Evolutionary conservation across 30 jellyfish, hydroid and myxozoan species (phyloP).

Genomic region (Sanderia malayensis): DNA sequence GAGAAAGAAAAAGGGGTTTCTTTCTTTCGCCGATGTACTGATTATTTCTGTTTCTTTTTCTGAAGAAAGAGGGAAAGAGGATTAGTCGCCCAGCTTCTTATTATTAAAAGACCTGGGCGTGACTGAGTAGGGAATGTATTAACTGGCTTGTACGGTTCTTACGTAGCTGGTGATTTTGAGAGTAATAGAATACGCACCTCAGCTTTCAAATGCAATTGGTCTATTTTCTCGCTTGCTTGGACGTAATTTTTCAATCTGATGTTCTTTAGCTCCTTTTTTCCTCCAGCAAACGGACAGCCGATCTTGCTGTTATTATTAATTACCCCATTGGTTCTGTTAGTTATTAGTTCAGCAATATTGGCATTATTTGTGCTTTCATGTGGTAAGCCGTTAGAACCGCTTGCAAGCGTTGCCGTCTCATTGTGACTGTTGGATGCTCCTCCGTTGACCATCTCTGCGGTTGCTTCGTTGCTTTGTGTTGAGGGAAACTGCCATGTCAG

Average conservation of each 20-base stretch:
- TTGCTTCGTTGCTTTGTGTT: neutral
- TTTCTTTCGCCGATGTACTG: too few relatives aligned
- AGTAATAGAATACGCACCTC: constrained; percentile 23
- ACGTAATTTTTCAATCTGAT: constrained; percentile 64
- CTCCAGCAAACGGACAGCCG: constrained; percentile 58
- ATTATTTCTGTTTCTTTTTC: too few relatives aligned
- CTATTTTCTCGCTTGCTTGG: constrained; percentile 65
- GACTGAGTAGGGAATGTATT: too few relatives aligned
- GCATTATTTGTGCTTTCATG: neutral
- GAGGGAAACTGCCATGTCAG: neutral
- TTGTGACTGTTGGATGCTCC: neutral
- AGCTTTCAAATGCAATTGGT: constrained; percentile 42
- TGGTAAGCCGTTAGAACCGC: neutral
- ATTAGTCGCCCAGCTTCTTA: too few relatives aligned
- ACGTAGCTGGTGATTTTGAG: too few relatives aligned
- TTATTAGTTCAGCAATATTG: neutral
- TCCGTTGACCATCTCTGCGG: neutral
- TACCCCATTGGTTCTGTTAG: neutral
- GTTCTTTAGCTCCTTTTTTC: constrained; percentile 35
- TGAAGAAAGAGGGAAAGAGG: too few relatives aligned
- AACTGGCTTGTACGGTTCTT: too few relatives aligned
- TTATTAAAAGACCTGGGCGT: too few relatives aligned
- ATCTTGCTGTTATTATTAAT: neutral
- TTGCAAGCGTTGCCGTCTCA: neutral
- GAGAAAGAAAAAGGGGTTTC: too few relatives aligned